Conservation (phyloP, 2,797 vertebrate genomes). For the Pangasius krempfi region DNA sequence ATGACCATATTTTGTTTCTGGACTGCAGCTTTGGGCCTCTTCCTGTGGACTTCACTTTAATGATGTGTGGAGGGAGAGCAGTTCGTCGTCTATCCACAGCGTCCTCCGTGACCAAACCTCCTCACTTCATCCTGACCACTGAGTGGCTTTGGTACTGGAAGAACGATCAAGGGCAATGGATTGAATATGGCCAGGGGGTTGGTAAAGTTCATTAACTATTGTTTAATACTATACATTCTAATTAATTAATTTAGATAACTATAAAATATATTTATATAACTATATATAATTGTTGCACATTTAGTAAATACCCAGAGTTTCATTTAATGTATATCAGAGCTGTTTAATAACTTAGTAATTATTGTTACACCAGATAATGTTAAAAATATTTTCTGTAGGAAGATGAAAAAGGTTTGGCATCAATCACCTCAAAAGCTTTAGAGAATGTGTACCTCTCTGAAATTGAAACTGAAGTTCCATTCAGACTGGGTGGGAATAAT, state of each 20-base stretch:
- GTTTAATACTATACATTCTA: not conserved
- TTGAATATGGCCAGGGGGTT: slow-evolving; percentile 82
- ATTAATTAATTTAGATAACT: not conserved
- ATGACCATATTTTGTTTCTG: not conserved
- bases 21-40: slow-evolving; percentile 25
- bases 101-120: slow-evolving; percentile 84
- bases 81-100: slow-evolving; percentile 87
- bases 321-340: not conserved
- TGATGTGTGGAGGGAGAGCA: slow-evolving; percentile 71
- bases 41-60: slow-evolving; percentile 76
- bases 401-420: slow-evolving; percentile 56
- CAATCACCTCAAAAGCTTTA: slow-evolving; percentile 78
- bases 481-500: slow-evolving; percentile 74
- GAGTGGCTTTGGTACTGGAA: slow-evolving; percentile 94
- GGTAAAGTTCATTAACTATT: slow-evolving; percentile 53
- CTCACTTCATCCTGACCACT: slow-evolving; percentile 88
- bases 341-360: not conserved
- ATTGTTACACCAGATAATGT: not conserved
- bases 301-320: not conserved
- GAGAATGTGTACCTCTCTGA: slow-evolving; percentile 83
- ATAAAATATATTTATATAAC: not conserved
- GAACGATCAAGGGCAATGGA: slow-evolving; percentile 80
- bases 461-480: slow-evolving; percentile 69
- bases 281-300: not conserved
- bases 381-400: slow-evolving; percentile 63